These are phyloP conservation scores for Megaceryle torquata DNA, from an alignment of 2,113 vertebrate species.

Conservation along the genomic window DNA sequence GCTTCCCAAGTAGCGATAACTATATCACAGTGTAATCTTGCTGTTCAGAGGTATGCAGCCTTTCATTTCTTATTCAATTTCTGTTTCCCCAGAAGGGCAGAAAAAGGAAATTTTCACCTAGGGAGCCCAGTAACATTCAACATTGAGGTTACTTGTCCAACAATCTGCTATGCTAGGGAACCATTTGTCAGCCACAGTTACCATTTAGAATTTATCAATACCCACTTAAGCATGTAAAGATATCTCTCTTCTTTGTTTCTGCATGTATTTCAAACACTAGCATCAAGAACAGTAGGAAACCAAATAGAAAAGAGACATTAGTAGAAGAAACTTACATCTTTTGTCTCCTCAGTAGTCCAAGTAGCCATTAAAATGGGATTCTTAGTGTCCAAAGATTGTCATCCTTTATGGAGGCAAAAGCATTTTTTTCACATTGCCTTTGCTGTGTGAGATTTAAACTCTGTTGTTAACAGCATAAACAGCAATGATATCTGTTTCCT, in stretches of 20 bases:
- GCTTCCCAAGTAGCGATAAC: conserved; percentile 45
- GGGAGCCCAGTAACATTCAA: conserved; percentile 61
- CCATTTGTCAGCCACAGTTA: conserved; percentile 31
- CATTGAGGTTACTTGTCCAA: conserved; percentile 28
- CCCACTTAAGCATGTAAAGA: not conserved
- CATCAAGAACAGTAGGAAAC: not conserved
- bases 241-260: not conserved
- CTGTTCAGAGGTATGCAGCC: conserved; percentile 23
- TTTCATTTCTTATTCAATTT: conserved; percentile 70
- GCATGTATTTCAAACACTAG: conserved; percentile 24
- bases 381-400: not conserved
- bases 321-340: not conserved
- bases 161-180: not conserved
- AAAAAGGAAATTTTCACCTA: conserved; percentile 52
- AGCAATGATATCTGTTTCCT: conserved; percentile 63
- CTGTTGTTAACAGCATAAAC: conserved; percentile 51
- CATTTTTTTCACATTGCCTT: not conserved
- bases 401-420: not conserved
- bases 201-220: conserved; percentile 35
- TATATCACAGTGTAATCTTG: conserved; percentile 60
- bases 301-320: not conserved
- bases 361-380: not conserved
- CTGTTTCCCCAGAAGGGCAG: conserved; percentile 37
- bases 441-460: not conserved
- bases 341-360: not conserved